phyloP scores from a whole-genome alignment of 2,888 invertebrate species.

The Rhagium mordax region DNA sequence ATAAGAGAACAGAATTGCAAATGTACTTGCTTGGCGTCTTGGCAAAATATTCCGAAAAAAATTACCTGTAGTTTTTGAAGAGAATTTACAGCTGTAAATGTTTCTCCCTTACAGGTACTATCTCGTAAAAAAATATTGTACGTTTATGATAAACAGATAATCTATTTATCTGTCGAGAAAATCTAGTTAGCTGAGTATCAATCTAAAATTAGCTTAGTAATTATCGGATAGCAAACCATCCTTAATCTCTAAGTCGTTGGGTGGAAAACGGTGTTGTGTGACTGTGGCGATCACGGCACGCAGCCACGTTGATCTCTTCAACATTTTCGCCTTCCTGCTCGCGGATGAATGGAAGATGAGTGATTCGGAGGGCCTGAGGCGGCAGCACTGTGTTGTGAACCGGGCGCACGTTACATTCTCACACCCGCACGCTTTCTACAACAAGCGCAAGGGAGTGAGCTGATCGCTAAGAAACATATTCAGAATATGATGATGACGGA shows the following conservation, averaged over 20 bases:
- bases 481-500: slow-evolving; percentile 24
- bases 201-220: slow-evolving; percentile 17
- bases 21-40: too few species aligned
- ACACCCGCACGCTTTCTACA: slow-evolving; percentile 67
- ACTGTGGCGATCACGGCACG: slow-evolving; percentile 26
- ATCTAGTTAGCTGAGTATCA: slow-evolving; percentile 4
- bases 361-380: slow-evolving; percentile 59
- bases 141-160: neutral
- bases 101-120: too few species aligned
- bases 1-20: too few species aligned
- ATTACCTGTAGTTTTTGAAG: too few species aligned
- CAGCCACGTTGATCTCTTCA: slow-evolving; percentile 21
- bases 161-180: slow-evolving; percentile 7
- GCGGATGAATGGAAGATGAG: slow-evolving; percentile 50
- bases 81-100: too few species aligned
- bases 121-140: too few species aligned
- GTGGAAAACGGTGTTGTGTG: slow-evolving; percentile 22
- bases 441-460: slow-evolving; percentile 20
- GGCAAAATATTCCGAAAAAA: too few species aligned
- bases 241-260: slow-evolving; percentile 4
- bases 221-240: slow-evolving; percentile 7
- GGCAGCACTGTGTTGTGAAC: slow-evolving; percentile 67
- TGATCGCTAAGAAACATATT: slow-evolving; percentile 15
- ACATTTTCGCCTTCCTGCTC: slow-evolving; percentile 35
- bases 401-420: slow-evolving; percentile 67